Evolutionary conservation across 2,797 vertebrate species (phyloP).

Genomic region (Rhodeus uyekii): DNA sequence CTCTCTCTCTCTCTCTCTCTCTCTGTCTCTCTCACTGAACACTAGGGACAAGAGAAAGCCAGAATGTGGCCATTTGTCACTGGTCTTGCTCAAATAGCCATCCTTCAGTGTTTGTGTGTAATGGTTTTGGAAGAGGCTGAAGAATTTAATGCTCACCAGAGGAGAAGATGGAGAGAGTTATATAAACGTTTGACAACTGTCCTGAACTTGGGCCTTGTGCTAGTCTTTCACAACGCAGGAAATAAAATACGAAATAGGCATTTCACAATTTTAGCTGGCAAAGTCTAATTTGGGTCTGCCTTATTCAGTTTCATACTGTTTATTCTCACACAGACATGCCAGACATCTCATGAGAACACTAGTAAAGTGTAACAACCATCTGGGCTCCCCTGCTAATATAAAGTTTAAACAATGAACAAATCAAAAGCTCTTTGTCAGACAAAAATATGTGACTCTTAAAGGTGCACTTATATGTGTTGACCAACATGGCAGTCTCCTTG

Average conservation of each 20-base stretch:
- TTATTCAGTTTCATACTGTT: conserved; percentile 21
- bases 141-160: conserved; percentile 48
- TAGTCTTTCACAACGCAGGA: conserved; percentile 9
- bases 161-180: conserved; percentile 42
- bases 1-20: too few species aligned
- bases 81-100: conserved; percentile 57
- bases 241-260: conserved; percentile 9
- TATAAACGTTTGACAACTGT: conserved; percentile 39
- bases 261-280: not conserved
- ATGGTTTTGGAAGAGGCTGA: conserved; percentile 59
- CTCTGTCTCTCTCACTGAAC: conserved; percentile 18
- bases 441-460: too few species aligned
- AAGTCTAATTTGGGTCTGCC: conserved; percentile 19
- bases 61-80: conserved; percentile 59
- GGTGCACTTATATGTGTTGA: not conserved
- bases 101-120: conserved; percentile 65
- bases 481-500: not conserved
- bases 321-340: too few species aligned
- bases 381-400: not conserved
- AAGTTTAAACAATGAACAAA: conserved; percentile 2
- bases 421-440: conserved; percentile 13
- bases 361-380: conserved; percentile 17
- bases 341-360: not conserved
- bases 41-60: conserved; percentile 48
- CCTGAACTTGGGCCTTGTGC: not conserved